Base-by-base conservation (phyloP, 1,140 invertebrate genomes). In the Drosophila repleta region DNA sequence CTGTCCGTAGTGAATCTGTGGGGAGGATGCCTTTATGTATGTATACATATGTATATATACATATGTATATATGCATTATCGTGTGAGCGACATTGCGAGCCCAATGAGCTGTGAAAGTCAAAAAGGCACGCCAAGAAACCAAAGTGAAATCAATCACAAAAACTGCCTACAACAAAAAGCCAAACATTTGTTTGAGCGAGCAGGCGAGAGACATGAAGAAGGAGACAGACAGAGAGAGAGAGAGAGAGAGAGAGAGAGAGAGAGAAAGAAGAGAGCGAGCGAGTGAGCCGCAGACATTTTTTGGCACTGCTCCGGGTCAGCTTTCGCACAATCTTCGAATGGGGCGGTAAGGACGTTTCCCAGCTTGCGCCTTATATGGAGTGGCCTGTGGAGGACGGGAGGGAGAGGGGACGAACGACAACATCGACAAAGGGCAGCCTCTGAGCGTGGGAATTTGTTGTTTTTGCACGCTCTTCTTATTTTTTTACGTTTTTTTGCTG, bases 61-160 rank as follows among this genome's bases (percentile, higher is more conserved):
- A 4, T 68, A 18, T 51, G 15, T 20, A 17, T 43, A 20, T 49
- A 15, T 35, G 32, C 32, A 35, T 35, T 35, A 58, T 39, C 69
- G 69, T 72, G 79, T 85, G 76, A 84, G 74, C 64, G 65, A 85
- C 51, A 71, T 81, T 71, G 76, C 64, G 65, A 61, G 63, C 78
- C 57, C 82, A 87, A 87, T 79, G 83, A 82, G 83, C 82, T 87
- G 82, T 87, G 82, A 87, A 87, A 87, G 82, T 87, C 85, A 88
- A 82, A 82, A 56, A 62, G 32, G 61, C 58, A 74, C 66, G 71
- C 67, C 57, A 60, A 58, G 62, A 60, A 60, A 37, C 32, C 63
- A 46, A 62, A 74, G 71, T 88, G 75, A 87, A 87, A 87, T 87
- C 82, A 87, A 87, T 87, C 82, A 87, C 78, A 80, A 69, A 69